phyloP scores from a whole-genome alignment of 2,113 vertebrate genomes.

The Brienomyrus longianalis region DNA sequence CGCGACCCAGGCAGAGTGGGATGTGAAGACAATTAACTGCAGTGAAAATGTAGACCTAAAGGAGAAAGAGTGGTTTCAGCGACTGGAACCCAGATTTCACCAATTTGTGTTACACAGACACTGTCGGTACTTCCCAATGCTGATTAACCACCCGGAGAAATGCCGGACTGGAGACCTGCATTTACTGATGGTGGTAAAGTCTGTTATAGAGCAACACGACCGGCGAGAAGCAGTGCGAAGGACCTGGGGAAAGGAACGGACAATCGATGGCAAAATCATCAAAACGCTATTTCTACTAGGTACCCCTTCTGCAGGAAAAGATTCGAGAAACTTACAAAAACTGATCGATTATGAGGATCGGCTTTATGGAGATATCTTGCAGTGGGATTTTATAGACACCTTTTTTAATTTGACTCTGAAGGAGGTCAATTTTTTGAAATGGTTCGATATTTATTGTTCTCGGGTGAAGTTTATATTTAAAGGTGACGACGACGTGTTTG shows the following conservation, averaged over 20 bases:
- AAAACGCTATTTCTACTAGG: constrained; percentile 65
- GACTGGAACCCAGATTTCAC: constrained; percentile 58
- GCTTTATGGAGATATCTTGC: constrained; percentile 67
- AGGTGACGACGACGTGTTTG: constrained; percentile 77
- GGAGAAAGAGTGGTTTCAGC: constrained; percentile 54
- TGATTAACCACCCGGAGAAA: constrained; percentile 68
- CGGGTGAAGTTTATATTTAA: constrained; percentile 65
- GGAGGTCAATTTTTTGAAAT: constrained; percentile 70
- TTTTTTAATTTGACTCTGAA: constrained; percentile 72
- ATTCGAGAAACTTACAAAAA: constrained; percentile 61
- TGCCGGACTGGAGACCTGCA: constrained; percentile 52
- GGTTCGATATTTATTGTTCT: constrained; percentile 64
- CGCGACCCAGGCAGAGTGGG: constrained; percentile 45
- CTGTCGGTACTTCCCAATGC: constrained; percentile 69
- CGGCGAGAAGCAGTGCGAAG: constrained; percentile 62
- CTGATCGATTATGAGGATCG: constrained; percentile 65
- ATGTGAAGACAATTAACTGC: constrained; percentile 55
- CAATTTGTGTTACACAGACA: constrained; percentile 66
- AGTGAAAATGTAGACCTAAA: constrained; percentile 47
- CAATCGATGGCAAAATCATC: constrained; percentile 49
- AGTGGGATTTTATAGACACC: constrained; percentile 76
- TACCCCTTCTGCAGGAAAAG: constrained; percentile 56
- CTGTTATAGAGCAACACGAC: constrained; percentile 66
- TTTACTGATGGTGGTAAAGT: constrained; percentile 68
- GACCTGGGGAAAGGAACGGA: constrained; percentile 61